These are phyloP conservation scores for Heliconius eleuchia DNA, from an alignment of 1,140 invertebrate species.

Conservation along the genomic window DNA sequence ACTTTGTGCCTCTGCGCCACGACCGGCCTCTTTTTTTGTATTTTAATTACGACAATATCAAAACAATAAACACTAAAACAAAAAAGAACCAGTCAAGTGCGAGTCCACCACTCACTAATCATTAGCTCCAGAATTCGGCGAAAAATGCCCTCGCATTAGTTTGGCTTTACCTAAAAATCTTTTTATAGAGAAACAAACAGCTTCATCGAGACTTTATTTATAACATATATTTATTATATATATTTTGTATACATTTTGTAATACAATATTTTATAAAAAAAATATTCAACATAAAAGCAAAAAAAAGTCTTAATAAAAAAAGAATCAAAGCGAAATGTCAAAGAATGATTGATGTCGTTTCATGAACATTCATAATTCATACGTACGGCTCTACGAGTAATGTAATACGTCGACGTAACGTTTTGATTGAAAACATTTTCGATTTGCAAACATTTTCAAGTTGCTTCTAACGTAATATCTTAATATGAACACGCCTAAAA, in stretches of 20 bases:
- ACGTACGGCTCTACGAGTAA: constrained; percentile 4
- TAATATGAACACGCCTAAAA: background rate
- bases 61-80: too few relatives aligned
- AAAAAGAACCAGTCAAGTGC: too few relatives aligned
- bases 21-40: too few relatives aligned
- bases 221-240: background rate
- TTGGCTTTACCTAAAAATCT: too few relatives aligned
- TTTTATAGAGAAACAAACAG: too few relatives aligned
- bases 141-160: too few relatives aligned
- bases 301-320: constrained; percentile 13
- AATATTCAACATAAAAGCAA: background rate
- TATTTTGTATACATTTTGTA: background rate
- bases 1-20: too few relatives aligned
- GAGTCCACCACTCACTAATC: too few relatives aligned
- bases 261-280: background rate
- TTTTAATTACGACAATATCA: too few relatives aligned
- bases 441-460: background rate
- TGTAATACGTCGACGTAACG: background rate
- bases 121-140: too few relatives aligned
- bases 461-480: background rate
- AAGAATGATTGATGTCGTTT: constrained; percentile 10
- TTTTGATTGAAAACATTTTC: constrained; percentile 10
- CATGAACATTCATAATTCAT: constrained; percentile 6
- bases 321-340: constrained; percentile 14
- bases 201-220: too few relatives aligned